Evolutionary conservation across 2,888 invertebrate species (phyloP), one percentile per base, ranked within the genome.

Genomic region (Drosophila infuscata): DNA sequence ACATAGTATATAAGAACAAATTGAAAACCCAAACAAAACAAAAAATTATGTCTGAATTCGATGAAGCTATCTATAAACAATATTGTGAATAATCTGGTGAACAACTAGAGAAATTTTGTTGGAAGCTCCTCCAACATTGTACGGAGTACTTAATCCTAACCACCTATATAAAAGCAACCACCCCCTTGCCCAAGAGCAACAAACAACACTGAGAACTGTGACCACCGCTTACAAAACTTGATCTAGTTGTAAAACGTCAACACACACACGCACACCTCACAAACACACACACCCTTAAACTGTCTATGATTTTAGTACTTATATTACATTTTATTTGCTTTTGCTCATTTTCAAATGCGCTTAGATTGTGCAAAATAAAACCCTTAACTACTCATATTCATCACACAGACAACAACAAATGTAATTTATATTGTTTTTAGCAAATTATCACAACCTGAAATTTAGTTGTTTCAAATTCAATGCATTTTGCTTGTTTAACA

Each of bases 401-500:
- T 54, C 61, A 54, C 73, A 67, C 38, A 38, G 32, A 32, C 35
- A 57, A 53, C 60, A 48, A 67, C 25, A 70, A 54, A 49, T 54
- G 53, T 58, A 60, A 41, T 48, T 30, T 51, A 56, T 65, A 63
- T 76, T 61, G 33, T 56, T 66, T 54, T 65, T 56, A 70, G 61
- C 63, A 49, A 72, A 57, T 71, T 49, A 58, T 38, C n/a, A 58
- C n/a, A 32, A 58, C 1, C 20, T 52, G 48, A 48, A 38, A 68
- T 81, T 80, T 72, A 65, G 72, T 85, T 75, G 35, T 54, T 70
- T 70, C 17, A 51, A 63, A 66, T 81, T 48, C 52, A 69, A 73
- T 89, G 89, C 89, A 89, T 89, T 86, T 76, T 84, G 89, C 89
- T 83, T 88, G 75, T 75, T 84, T 83, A 79, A 66, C 52, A 8